Conservation (phyloP, 2,888 invertebrate species). For the Tetragnatha montana region DNA sequence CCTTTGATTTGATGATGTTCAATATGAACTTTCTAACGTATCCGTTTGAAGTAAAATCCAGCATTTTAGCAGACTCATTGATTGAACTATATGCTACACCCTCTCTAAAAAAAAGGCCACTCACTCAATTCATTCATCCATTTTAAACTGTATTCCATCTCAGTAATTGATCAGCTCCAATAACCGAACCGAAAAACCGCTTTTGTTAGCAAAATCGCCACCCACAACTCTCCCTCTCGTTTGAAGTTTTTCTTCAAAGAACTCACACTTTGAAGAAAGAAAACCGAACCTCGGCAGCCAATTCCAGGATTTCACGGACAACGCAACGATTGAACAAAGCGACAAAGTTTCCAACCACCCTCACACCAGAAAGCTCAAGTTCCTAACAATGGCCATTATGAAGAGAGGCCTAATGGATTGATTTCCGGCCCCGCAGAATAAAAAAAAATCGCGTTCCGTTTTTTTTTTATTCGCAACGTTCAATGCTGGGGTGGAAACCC, state of each 20-base stretch:
- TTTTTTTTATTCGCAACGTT: not conserved
- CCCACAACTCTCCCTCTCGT: not conserved
- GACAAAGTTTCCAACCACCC: slow-evolving; percentile 29
- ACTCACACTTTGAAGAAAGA: not conserved
- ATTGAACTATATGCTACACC: no score
- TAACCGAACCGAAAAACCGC: no score
- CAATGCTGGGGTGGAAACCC: slow-evolving; percentile 2
- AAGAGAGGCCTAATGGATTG: slow-evolving; percentile 58
- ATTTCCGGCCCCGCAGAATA: slow-evolving; percentile 42
- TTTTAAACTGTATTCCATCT: no score
- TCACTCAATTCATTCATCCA: no score
- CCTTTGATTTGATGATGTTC: no score
- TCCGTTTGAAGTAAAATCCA: no score
- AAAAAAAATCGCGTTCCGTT: not conserved
- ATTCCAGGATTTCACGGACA: not conserved
- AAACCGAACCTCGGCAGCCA: not conserved
- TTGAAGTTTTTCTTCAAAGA: not conserved
- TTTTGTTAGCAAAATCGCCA: no score
- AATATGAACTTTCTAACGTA: no score
- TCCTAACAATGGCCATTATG: slow-evolving; percentile 62
- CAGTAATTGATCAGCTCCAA: no score
- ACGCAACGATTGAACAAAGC: not conserved
- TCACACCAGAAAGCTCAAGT: slow-evolving; percentile 8
- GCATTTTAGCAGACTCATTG: no score
- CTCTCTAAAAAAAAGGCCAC: no score